These are phyloP conservation scores for Miltochrista miniata DNA, from an alignment of 2,888 invertebrate genomes.

Conservation along the genomic window DNA sequence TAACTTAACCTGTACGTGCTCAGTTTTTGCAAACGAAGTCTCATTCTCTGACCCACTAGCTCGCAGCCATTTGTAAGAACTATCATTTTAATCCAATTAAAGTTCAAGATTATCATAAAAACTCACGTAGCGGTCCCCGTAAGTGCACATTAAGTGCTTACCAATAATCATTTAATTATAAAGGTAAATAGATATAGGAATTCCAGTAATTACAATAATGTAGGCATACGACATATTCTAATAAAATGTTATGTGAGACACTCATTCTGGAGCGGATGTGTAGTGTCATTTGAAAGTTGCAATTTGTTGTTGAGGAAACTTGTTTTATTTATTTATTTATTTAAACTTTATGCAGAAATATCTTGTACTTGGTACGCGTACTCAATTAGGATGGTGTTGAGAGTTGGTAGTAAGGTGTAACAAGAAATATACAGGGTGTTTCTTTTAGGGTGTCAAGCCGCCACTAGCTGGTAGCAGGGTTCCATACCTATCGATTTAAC, in stretches of 20 bases:
- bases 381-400: too few relatives aligned
- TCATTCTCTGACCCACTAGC: conserved; percentile 28
- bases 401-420: too few relatives aligned
- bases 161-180: conserved; percentile 62
- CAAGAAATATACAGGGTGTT: too few relatives aligned
- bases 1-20: neutral
- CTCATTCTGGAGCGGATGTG: conserved; percentile 36
- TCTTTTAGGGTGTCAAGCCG: too few relatives aligned
- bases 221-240: conserved; percentile 45
- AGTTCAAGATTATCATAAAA: conserved; percentile 38
- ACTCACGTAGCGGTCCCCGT: conserved; percentile 21
- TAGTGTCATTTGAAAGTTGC: neutral
- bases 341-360: too few relatives aligned
- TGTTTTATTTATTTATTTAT: neutral
- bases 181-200: conserved; percentile 51
- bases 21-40: conserved; percentile 28
- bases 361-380: too few relatives aligned
- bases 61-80: conserved; percentile 33
- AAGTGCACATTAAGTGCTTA: conserved; percentile 50
- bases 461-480: too few relatives aligned
- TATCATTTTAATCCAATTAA: conserved; percentile 45
- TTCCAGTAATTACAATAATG: conserved; percentile 52
- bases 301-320: neutral
- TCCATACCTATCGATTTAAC: too few relatives aligned
- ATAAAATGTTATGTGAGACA: conserved; percentile 38